Evolutionary conservation across 2,113 vertebrate species (phyloP).

Genomic region (Apteryx mantelli): DNA sequence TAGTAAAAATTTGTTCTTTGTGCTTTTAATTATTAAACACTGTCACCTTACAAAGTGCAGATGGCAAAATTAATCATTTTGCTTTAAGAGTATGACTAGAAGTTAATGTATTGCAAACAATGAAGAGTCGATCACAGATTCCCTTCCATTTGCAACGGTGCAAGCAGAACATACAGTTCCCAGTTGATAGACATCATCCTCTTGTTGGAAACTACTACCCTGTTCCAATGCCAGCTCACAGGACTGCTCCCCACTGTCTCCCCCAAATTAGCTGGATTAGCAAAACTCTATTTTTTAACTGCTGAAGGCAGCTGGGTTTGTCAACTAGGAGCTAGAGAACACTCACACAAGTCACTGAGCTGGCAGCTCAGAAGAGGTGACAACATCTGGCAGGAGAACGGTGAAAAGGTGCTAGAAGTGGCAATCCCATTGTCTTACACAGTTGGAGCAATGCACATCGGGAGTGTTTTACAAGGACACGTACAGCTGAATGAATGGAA

Average conservation of each 20-base stretch:
- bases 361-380: not conserved
- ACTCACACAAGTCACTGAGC: not conserved
- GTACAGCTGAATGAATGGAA: not conserved
- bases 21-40: not conserved
- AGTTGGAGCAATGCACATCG: not conserved
- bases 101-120: not conserved
- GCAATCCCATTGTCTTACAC: not conserved
- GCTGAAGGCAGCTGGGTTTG: not conserved
- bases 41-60: not conserved
- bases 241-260: not conserved
- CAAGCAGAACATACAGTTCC: not conserved
- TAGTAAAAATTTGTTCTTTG: slow-evolving; percentile 13
- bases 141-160: not conserved
- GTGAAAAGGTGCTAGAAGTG: not conserved
- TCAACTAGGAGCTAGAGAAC: not conserved
- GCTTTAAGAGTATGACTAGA: not conserved
- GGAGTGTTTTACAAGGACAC: not conserved
- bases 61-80: not conserved
- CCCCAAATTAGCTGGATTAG: not conserved
- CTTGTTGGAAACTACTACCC: not conserved
- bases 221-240: not conserved
- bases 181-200: not conserved
- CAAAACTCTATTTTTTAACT: not conserved
- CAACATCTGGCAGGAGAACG: not conserved
- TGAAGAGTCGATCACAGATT: not conserved